Conservation (phyloP, 2,888 invertebrate genomes). For the Halictus quadricinctus region DNA sequence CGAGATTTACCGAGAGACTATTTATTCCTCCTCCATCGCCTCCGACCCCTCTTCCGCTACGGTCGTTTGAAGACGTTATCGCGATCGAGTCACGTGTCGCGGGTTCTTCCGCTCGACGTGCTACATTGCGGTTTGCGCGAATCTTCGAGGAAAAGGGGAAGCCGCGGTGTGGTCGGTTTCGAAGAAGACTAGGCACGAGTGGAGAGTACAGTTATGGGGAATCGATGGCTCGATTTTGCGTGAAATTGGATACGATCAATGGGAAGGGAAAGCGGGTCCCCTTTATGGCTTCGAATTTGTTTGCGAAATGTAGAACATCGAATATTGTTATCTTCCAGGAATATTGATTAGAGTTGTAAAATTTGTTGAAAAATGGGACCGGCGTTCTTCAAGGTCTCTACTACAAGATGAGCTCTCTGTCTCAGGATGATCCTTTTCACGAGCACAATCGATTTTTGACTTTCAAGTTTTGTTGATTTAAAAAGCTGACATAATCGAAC, state of each 20-base stretch:
- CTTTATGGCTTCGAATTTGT: no score
- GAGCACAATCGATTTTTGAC: no score
- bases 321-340: no score
- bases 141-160: not conserved
- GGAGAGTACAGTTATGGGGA: not conserved
- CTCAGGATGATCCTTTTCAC: no score
- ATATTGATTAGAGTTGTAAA: no score
- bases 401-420: no score
- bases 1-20: not conserved
- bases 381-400: no score
- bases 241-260: not conserved
- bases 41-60: not conserved
- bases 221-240: not conserved
- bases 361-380: no score
- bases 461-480: no score
- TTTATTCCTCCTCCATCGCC: not conserved
- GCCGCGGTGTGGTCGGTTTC: not conserved
- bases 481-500: not conserved
- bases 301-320: no score
- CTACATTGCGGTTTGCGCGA: not conserved
- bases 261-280: no score
- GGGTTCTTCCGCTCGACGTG: not conserved
- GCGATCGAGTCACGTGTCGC: not conserved
- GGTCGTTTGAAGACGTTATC: not conserved
- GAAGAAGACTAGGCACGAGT: not conserved